Percentiles rank a stretch among this genome's conserved stretches.
Evolutionary conservation across 2,888 invertebrate species (phyloP).

Genomic region (Lycaena phlaeas): DNA sequence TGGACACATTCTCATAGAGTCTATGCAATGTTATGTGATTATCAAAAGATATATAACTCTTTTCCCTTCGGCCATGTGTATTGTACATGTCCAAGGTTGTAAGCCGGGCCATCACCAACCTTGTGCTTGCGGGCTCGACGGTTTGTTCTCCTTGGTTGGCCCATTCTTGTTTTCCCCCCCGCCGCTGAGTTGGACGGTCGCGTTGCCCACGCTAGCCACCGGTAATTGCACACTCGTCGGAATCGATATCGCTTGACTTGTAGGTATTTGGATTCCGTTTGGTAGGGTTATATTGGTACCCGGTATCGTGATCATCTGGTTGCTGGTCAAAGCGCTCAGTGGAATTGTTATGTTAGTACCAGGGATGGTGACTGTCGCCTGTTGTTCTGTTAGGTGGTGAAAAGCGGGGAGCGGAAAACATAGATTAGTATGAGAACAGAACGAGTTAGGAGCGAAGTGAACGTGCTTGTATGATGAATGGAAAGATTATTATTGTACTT

Average conservation of each 20-base stretch:
- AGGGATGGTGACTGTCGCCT: constrained; percentile 73
- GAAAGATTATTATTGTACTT: not conserved
- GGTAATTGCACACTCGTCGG: constrained; percentile 32
- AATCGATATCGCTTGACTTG: constrained; percentile 38
- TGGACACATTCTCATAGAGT: not conserved
- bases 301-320: constrained; percentile 70
- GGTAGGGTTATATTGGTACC: constrained; percentile 66
- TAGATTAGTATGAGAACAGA: constrained; percentile 58
- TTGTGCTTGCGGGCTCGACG: constrained; percentile 39
- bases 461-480: constrained; percentile 10
- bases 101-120: constrained; percentile 39
- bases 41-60: not conserved
- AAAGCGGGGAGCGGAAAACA: constrained; percentile 38
- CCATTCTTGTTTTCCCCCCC: constrained; percentile 60
- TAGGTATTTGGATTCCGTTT: constrained; percentile 27
- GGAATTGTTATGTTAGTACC: constrained; percentile 77
- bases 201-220: constrained; percentile 29
- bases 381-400: constrained; percentile 52
- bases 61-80: not conserved
- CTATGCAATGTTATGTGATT: too few species aligned
- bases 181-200: constrained; percentile 15
- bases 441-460: constrained; percentile 34
- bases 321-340: constrained; percentile 55
- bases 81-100: not conserved
- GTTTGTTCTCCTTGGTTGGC: constrained; percentile 66